Evolutionary conservation across 2,888 invertebrate species (phyloP), one percentile per base, ranked within the genome.

Genomic region (Eilema caniola): DNA sequence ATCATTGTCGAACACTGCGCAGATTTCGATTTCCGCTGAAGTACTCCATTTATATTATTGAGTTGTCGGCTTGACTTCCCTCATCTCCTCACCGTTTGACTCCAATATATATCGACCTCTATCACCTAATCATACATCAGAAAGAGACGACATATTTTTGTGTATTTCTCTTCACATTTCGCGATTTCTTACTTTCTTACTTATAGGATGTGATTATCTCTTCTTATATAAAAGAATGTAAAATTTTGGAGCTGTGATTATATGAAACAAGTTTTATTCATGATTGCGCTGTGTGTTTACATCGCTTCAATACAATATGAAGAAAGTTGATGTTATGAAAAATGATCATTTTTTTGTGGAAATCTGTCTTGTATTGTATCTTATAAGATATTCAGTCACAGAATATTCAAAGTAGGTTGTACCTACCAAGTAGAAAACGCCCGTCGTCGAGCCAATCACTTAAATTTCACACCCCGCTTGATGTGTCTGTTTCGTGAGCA

Each of bases 21-120:
- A 75, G 79, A 82, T 88, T 90, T 89, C 88, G 82, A 91, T 91
- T 90, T 91, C 91, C 91, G 86, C 63, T 67, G 75, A 20, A 71
- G 71, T 74, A 73, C 80, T 79, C 85, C 83, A 80, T 80, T 84
- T 88, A 90, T 88, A 89, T 86, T 89, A 90, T 90, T 87, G 85
- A 81, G 82, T 86, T 88, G 79, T 78, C 86, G 83, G 83, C 83
- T 78, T 83, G 76, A 82, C 86, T 87, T 88, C 85, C 86, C 82
- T 82, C 78, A 72, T 76, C 78, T 73, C 80, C 77, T 78, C 71
- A 76, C 71, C 64, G 25, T 41, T 57, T 68, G 23, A 56, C 66
- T 72, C 66, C 60, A 59, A 59, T 60, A 56, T 72, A 72, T 67
- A 67, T 62, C 77, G 72, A 24, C 84, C 84, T 79, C 72, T 78